phyloP scores from a whole-genome alignment of 2,113 vertebrate species.

The Myanophis thanlyinensis region DNA sequence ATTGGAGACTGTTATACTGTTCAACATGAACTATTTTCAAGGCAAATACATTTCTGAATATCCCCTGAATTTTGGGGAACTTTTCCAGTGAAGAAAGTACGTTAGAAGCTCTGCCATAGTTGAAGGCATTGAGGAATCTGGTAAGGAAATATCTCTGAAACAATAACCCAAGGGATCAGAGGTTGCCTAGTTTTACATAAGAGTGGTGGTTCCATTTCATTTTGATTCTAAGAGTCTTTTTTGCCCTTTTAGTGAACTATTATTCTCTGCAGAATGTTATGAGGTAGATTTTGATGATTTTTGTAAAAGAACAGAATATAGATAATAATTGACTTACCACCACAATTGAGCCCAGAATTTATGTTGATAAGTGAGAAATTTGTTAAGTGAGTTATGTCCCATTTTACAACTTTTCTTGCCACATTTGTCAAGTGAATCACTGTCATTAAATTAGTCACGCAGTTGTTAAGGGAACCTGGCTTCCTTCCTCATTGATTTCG shows the following conservation, averaged over 20 bases:
- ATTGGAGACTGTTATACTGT: neutral
- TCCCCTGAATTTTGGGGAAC: neutral
- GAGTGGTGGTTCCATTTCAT: neutral
- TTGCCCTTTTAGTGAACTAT: neutral
- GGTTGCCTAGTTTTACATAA: neutral
- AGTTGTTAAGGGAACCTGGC: neutral
- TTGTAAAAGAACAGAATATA: neutral
- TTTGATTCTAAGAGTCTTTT: neutral
- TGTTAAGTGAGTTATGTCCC: neutral
- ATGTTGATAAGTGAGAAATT: neutral
- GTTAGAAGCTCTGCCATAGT: neutral
- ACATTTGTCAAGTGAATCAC: neutral
- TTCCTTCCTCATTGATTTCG: neutral
- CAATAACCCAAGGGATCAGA: neutral
- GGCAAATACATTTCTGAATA: neutral
- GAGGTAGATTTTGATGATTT: neutral
- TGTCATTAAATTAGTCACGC: neutral
- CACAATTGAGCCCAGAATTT: neutral
- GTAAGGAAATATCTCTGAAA: neutral
- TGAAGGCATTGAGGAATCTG: neutral
- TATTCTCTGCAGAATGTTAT: neutral
- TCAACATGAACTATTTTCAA: neutral
- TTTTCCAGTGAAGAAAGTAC: neutral
- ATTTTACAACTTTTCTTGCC: neutral
- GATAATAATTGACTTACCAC: neutral